Conservation (phyloP, 2,113 vertebrate species). For the Aegithalos caudatus region DNA sequence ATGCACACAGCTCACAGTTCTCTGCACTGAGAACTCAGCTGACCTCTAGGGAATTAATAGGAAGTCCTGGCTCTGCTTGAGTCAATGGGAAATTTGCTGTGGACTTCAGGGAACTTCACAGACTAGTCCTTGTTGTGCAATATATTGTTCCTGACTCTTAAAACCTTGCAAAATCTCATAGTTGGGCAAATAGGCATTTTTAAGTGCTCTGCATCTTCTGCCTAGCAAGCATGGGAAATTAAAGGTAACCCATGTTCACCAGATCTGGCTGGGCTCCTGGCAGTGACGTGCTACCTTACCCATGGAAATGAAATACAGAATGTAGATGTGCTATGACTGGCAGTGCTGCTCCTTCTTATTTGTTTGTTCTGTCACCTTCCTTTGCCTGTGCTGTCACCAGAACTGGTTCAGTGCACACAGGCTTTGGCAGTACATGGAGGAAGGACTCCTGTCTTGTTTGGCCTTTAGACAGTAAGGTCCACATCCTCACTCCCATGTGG, state of each 20-base stretch:
- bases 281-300: not conserved
- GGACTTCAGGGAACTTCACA: constrained; percentile 8
- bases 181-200: not conserved
- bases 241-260: not conserved
- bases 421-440: not conserved
- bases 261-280: not conserved
- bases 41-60: constrained; percentile 27
- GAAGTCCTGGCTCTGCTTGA: constrained; percentile 48
- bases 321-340: not conserved
- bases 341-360: not conserved
- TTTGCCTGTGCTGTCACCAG: not conserved
- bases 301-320: not conserved
- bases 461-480: not conserved
- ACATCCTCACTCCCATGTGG: not conserved
- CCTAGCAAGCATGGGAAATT: not conserved
- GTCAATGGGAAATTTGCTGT: constrained; percentile 44
- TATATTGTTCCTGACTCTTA: not conserved
- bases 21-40: not conserved
- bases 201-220: not conserved
- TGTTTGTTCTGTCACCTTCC: not conserved
- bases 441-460: not conserved
- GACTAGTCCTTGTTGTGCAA: not conserved
- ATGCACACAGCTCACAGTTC: not conserved
- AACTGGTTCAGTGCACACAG: not conserved
- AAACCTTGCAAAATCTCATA: not conserved